Base-by-base conservation (phyloP, 2,888 invertebrate species). In the Drosophila formosana region DNA sequence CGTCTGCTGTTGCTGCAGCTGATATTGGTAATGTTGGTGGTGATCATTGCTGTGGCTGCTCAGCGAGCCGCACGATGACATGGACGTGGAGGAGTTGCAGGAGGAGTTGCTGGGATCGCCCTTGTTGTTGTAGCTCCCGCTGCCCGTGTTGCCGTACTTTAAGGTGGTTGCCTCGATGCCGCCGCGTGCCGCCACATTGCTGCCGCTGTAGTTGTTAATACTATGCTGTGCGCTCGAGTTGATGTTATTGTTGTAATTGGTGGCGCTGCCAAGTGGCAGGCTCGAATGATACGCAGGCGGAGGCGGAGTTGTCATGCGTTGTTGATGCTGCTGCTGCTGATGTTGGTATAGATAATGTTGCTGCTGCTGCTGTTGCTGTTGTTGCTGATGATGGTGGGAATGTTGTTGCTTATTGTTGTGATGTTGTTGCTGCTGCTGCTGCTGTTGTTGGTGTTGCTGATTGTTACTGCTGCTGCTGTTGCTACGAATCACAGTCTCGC, bases 21-120 rank as follows among this genome's bases (percentile, higher is more conserved):
- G 86, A 57, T 90, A 89, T 75, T 91, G 91, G 79, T 91, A 91
- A 82, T 91, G 91, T 77, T 91, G 91, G 66, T 92, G 91, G 65
- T 92, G 92, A 64, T 92, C 91, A 41, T 90, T 85, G 70, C 89
- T 92, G 78, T 89, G 91, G 71, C 90, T 91, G 63, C 81, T 89
- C 46, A 87, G 55, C 3, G 89, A 89, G 61, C 89, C 70, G 47
- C 83, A 87, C 18, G 85, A 66, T 4, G 85, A 87, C 51, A 70
- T 65, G 0, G 63, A 47, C 4, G 73, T 72, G 50, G 37, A 37
- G 37, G 63, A 64, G n/a, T 75, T 72, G 51, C 68, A 72, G 60
- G 72, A 72, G 25, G 74, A 75, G 57, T 78, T 80, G 64, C 78
- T 75, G 34, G 68, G 60, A 26, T 80, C 41, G 18, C 61, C 43